Evolutionary conservation across 2,888 invertebrate species (phyloP), one percentile per base, ranked within the genome.

Genomic region (Watsonalla cultraria): DNA sequence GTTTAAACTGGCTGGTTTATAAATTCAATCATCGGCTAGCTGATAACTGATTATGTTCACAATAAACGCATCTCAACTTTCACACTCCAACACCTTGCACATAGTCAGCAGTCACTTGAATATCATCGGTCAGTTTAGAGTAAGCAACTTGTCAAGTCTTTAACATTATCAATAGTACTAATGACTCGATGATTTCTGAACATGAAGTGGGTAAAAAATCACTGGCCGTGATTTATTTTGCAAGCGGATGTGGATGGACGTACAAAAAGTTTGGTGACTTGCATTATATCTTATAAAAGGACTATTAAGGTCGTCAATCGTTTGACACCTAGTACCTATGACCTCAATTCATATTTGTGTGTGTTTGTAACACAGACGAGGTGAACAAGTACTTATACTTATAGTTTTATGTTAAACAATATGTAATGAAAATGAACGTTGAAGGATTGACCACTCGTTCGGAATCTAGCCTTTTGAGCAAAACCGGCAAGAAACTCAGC

Each of bases 231-330:
- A 46, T 46, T 37, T 24, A 42, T 49, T n/a, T 62, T 57, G 46
- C 57, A 63, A 66, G 61, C 70, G 70, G 70, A 70, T 71, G 59
- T 68, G 60, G 57, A 48, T 46, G 39, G 53, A 55, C 55, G 34
- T 48, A 60, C 60, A 71, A 72, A 72, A 72, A 70, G 51, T 54
- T 47, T 59, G 55, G 64, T 72, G 72, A 72, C 73, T 72, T 70
- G 73, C 71, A 65, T 62, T 70, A 69, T 61, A 67, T 61, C 39
- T 15, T 65, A 54, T 37, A 63, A 68, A 67, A 65, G 68, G 73
- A 67, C 66, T 60, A 47, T n/a, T 14, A 11, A 53, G 68, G 70
- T 70, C 65, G 34, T 47, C 46, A 33, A 24, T 42, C 50, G 15
- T 48, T 49, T 37, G 42, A 42, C 42, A 42, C 42, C 42, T 42